Evolutionary conservation across 2,113 vertebrate species (phyloP).

Genomic region (Vanacampus margaritifer): DNA sequence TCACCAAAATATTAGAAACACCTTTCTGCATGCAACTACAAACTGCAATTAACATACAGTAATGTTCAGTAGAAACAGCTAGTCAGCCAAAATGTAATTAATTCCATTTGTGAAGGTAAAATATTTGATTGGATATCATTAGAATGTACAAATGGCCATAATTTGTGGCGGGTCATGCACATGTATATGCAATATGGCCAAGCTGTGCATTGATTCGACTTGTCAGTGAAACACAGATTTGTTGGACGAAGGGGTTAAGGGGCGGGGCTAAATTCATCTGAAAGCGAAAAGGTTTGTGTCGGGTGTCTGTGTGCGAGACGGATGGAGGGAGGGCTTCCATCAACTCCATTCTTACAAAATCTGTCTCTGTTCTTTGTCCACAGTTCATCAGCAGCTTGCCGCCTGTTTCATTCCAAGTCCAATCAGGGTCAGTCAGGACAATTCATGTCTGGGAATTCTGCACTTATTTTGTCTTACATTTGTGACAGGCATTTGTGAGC

Average conservation of each 20-base stretch:
- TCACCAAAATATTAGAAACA: neutral
- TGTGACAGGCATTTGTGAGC: neutral
- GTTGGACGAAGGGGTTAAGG: slow-evolving; percentile 28
- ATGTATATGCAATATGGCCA: neutral
- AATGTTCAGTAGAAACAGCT: neutral
- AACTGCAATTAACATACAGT: neutral
- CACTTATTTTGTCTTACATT: neutral
- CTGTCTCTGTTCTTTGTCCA: slow-evolving; percentile 12
- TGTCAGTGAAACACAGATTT: slow-evolving; percentile 7
- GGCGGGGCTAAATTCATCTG: slow-evolving; percentile 25
- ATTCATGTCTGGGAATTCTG: neutral
- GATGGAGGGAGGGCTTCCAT: slow-evolving; percentile 37
- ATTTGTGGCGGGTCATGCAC: neutral
- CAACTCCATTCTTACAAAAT: slow-evolving; percentile 24
- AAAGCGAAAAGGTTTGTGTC: slow-evolving; percentile 38
- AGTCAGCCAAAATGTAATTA: neutral
- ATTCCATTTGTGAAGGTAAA: neutral
- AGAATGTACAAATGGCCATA: neutral
- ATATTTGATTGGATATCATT: neutral
- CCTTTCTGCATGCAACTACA: neutral
- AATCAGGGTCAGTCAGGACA: neutral
- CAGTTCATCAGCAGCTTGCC: slow-evolving; percentile 1
- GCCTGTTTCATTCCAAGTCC: neutral
- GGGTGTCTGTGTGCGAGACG: slow-evolving; percentile 39
- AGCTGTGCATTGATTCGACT: slow-evolving; percentile 25